Conservation (phyloP, 2,888 invertebrate genomes). For the Pocota personata region DNA sequence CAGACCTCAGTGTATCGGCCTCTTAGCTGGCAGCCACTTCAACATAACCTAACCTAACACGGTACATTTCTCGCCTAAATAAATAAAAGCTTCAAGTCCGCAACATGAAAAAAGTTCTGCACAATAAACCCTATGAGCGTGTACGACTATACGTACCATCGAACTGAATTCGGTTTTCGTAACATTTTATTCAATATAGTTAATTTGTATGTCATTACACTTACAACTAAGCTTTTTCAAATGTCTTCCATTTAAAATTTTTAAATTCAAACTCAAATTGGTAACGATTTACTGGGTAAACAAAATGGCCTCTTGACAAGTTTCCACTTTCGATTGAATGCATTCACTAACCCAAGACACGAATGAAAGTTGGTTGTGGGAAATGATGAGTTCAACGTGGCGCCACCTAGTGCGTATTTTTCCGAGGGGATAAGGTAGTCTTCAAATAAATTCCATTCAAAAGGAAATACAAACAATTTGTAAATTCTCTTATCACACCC, state of each 20-base stretch:
- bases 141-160: too few relatives aligned
- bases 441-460: background rate
- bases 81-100: too few relatives aligned
- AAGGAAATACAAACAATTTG: background rate
- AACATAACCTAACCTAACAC: too few relatives aligned
- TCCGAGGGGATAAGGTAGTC: slow-evolving; percentile 24
- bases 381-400: background rate
- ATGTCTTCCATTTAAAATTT: background rate
- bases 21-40: too few relatives aligned
- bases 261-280: background rate
- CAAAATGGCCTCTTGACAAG: background rate
- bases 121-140: too few relatives aligned
- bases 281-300: background rate
- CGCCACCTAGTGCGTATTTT: background rate
- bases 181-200: too few relatives aligned
- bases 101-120: too few relatives aligned
- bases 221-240: too few relatives aligned
- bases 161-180: too few relatives aligned
- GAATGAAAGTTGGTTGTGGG: slow-evolving; percentile 1
- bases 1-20: too few relatives aligned
- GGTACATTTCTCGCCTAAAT: too few relatives aligned
- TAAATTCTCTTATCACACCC: background rate
- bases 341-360: background rate
- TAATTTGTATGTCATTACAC: too few relatives aligned
- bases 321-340: background rate